These are phyloP conservation scores for Drosophila orosa DNA, from an alignment of 1,140 invertebrate species.

Conservation along the genomic window DNA sequence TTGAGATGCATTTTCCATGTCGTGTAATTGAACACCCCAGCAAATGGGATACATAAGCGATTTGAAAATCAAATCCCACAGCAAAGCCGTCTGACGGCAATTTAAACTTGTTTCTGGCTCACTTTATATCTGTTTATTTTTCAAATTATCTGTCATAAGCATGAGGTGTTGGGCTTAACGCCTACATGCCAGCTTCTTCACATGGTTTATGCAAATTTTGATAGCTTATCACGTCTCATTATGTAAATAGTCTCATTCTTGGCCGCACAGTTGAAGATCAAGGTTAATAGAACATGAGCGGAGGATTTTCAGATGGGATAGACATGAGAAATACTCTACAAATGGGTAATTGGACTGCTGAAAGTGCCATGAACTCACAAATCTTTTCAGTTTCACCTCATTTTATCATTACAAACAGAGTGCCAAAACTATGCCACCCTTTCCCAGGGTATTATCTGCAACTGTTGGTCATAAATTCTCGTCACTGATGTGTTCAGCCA, in stretches of 20 bases:
- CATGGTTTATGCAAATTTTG: conserved; percentile 60
- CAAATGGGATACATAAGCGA: conserved; percentile 51
- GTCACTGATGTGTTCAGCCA: conserved; percentile 34
- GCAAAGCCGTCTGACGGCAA: conserved; percentile 30
- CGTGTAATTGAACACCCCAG: conserved; percentile 69
- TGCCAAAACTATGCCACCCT: neutral
- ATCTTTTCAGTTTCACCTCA: neutral
- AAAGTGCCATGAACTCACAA: neutral
- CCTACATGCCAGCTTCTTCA: conserved; percentile 44
- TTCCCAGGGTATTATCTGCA: conserved; percentile 5
- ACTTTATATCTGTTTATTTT: conserved; percentile 21
- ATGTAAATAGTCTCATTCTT: conserved; percentile 40
- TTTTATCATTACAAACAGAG: neutral
- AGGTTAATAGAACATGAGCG: conserved; percentile 24
- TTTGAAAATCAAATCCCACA: conserved; percentile 36
- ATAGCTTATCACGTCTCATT: conserved; percentile 59
- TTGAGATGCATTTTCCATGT: conserved; percentile 65
- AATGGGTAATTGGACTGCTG: neutral
- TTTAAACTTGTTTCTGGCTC: conserved; percentile 32
- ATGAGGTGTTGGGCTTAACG: conserved; percentile 58
- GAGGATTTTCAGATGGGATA: neutral
- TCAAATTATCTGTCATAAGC: conserved; percentile 28
- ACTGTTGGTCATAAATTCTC: conserved; percentile 62
- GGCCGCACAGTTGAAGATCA: conserved; percentile 57
- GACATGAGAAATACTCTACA: neutral